These are phyloP conservation scores for Hyppa rectilinea DNA, from an alignment of 2,888 invertebrate genomes.

Conservation along the genomic window DNA sequence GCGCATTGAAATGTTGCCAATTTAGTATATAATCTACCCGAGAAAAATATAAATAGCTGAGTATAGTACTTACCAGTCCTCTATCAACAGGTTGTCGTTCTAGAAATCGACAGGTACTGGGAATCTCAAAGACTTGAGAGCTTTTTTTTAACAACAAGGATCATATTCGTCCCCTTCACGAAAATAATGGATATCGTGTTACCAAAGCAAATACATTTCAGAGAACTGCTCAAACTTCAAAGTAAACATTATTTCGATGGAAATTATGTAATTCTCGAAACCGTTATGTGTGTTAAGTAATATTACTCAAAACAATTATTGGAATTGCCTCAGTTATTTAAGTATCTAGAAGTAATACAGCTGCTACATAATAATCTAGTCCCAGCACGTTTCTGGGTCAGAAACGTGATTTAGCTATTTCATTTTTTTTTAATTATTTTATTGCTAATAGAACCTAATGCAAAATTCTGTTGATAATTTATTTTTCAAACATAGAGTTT, in stretches of 20 bases:
- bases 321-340: slow-evolving; percentile 34
- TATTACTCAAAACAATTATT: slow-evolving; percentile 37
- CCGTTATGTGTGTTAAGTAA: slow-evolving; percentile 45
- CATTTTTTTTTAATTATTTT: neutral
- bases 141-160: slow-evolving; percentile 30
- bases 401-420: slow-evolving; percentile 36
- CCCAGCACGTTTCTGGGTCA: slow-evolving; percentile 34
- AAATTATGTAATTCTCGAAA: slow-evolving; percentile 51
- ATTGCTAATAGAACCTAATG: slow-evolving; percentile 16
- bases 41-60: slow-evolving; percentile 22
- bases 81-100: slow-evolving; percentile 30
- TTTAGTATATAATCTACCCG: slow-evolving; percentile 46
- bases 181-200: slow-evolving; percentile 40
- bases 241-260: slow-evolving; percentile 32
- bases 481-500: neutral
- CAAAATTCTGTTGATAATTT: neutral
- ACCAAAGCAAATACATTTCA: slow-evolving; percentile 50
- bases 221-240: slow-evolving; percentile 36
- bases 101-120: slow-evolving; percentile 33
- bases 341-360: slow-evolving; percentile 26
- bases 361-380: slow-evolving; percentile 20
- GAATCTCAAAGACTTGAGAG: slow-evolving; percentile 35
- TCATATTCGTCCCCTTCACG: slow-evolving; percentile 45
- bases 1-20: slow-evolving; percentile 62
- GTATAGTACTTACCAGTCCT: slow-evolving; percentile 2